Conservation (phyloP, 2,888 invertebrate species). For the Leptura quadrifasciata region DNA sequence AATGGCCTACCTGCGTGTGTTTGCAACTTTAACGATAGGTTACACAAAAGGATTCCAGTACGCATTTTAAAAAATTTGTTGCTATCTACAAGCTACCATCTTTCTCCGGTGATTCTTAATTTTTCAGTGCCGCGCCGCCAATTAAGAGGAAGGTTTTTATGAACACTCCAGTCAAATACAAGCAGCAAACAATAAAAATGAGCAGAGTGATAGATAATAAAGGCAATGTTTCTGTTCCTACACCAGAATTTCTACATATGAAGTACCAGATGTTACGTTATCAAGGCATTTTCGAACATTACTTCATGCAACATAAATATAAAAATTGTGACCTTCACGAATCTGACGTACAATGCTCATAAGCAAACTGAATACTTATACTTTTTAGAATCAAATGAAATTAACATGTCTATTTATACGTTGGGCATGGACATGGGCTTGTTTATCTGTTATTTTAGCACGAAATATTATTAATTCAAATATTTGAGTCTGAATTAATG, state of each 20-base stretch:
- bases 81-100: too few relatives aligned
- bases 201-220: too few relatives aligned
- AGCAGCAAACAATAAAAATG: too few relatives aligned
- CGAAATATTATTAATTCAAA: neutral
- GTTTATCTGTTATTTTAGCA: neutral
- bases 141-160: too few relatives aligned
- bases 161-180: too few relatives aligned
- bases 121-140: too few relatives aligned
- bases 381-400: neutral
- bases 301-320: slow-evolving; percentile 3
- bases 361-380: neutral
- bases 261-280: neutral
- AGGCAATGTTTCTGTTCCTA: neutral
- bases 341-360: neutral
- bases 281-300: neutral
- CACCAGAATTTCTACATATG: neutral
- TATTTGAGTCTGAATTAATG: neutral
- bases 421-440: neutral
- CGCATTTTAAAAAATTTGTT: too few relatives aligned
- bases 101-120: too few relatives aligned
- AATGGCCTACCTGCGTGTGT: too few relatives aligned
- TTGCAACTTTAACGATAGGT: too few relatives aligned
- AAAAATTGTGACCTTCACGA: neutral
- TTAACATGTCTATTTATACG: slow-evolving; percentile 3
- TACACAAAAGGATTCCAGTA: too few relatives aligned